A percentile compares a stretch with the other conserved stretches of the same genome.
Conservation (phyloP, 2,113 vertebrate genomes). For the Tursiops truncatus region DNA sequence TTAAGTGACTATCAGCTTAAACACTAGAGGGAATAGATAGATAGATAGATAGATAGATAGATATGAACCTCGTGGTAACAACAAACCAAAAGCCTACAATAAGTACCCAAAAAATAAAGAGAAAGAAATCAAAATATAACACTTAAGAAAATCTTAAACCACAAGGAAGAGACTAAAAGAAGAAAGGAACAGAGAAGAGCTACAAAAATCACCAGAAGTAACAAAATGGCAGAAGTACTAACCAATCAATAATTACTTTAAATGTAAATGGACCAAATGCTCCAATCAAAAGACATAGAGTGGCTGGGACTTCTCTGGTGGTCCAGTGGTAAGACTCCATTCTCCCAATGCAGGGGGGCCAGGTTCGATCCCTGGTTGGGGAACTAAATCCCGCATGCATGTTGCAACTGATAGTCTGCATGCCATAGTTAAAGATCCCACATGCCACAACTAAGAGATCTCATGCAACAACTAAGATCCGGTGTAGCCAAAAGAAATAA, state of each 20-base stretch:
- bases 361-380: too few relatives aligned
- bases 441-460: too few relatives aligned
- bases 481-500: too few relatives aligned
- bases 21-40: background rate
- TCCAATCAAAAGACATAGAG: background rate
- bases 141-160: background rate
- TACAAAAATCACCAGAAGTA: background rate
- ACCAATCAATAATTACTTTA: background rate
- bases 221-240: background rate
- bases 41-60: background rate
- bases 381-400: too few relatives aligned
- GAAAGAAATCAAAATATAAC: background rate
- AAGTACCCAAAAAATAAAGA: background rate
- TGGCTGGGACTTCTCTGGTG: too few relatives aligned
- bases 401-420: too few relatives aligned
- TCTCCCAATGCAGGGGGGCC: too few relatives aligned
- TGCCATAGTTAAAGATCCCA: too few relatives aligned
- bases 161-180: background rate
- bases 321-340: too few relatives aligned
- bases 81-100: background rate
- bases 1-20: background rate
- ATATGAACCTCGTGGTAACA: background rate
- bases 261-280: background rate
- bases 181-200: background rate
- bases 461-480: too few relatives aligned